Evolutionary conservation across 2,113 vertebrate species (phyloP).

Genomic region (Pedetes capensis): DNA sequence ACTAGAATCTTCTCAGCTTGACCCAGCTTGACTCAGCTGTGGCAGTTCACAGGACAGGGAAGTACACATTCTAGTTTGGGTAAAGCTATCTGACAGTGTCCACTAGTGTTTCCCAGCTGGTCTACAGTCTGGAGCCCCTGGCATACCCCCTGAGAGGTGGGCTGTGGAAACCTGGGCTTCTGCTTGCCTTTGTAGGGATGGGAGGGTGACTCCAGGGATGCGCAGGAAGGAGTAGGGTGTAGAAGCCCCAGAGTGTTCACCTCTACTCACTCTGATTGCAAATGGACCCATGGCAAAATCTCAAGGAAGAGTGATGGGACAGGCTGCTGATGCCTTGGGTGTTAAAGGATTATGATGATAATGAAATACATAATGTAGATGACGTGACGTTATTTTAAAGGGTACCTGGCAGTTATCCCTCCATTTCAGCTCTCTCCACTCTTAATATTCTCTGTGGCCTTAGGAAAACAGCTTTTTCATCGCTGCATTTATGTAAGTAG

Average conservation of each 20-base stretch:
- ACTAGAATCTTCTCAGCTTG: background rate
- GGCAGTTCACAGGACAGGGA: background rate
- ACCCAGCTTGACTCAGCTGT: background rate
- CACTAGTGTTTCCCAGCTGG: background rate
- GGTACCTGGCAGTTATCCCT: background rate
- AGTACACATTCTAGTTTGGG: background rate
- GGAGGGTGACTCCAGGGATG: background rate
- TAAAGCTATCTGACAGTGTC: background rate
- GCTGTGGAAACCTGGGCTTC: background rate
- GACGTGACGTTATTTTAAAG: background rate
- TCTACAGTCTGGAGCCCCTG: background rate
- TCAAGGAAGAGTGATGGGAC: background rate
- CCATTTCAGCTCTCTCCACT: background rate
- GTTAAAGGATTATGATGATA: background rate
- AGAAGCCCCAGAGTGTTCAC: background rate
- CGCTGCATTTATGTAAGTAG: background rate
- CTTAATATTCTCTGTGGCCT: background rate
- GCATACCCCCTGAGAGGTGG: fast-evolving
- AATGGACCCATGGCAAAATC: background rate
- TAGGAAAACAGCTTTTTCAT: background rate
- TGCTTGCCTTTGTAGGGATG: background rate
- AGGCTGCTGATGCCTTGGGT: background rate
- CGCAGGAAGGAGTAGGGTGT: background rate
- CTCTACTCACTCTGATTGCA: background rate
- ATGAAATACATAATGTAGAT: background rate